Percentiles rank a stretch among this genome's conserved stretches.
phyloP scores from a whole-genome alignment of 1,140 invertebrate genomes.

The Contarinia nasturtii region DNA sequence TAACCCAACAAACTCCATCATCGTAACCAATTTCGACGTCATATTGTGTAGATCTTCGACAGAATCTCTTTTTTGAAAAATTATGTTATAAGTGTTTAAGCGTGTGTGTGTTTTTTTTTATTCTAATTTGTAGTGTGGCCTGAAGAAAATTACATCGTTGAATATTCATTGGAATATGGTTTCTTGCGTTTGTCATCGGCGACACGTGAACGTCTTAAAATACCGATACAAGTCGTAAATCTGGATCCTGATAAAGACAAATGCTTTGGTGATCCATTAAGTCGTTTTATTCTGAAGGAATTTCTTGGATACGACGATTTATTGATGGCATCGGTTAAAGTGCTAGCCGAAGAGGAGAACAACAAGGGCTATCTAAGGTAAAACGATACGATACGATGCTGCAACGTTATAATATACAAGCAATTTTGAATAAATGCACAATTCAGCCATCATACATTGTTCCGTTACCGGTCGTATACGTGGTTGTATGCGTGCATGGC shows the following conservation, averaged over 20 bases:
- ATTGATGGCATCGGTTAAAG: slow-evolving; percentile 89
- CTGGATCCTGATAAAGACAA: slow-evolving; percentile 72
- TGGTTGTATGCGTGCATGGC: no score
- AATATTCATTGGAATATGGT: slow-evolving; percentile 95
- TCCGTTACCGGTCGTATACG: no score
- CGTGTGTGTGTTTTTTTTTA: no score
- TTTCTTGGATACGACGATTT: slow-evolving; percentile 94
- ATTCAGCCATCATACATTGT: no score
- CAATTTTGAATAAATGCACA: no score
- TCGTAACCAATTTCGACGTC: no score
- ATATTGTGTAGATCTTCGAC: no score
- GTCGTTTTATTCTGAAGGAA: slow-evolving; percentile 74
- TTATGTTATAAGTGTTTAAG: no score
- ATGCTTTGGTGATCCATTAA: slow-evolving; percentile 88
- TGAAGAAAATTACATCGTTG: slow-evolving; percentile 91
- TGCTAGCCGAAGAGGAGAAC: slow-evolving; percentile 84
- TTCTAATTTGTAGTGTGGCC: slow-evolving; percentile 13
- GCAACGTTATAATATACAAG: no score
- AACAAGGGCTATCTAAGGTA: slow-evolving; percentile 86
- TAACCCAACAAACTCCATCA: no score
- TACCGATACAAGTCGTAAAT: slow-evolving; percentile 82
- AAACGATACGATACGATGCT: slow-evolving; percentile 1
- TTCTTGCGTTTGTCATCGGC: slow-evolving; percentile 76
- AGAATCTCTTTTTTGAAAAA: no score
- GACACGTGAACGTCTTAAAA: slow-evolving; percentile 66